Conservation (phyloP, 1,140 invertebrate genomes). For the Eueides isabella region DNA sequence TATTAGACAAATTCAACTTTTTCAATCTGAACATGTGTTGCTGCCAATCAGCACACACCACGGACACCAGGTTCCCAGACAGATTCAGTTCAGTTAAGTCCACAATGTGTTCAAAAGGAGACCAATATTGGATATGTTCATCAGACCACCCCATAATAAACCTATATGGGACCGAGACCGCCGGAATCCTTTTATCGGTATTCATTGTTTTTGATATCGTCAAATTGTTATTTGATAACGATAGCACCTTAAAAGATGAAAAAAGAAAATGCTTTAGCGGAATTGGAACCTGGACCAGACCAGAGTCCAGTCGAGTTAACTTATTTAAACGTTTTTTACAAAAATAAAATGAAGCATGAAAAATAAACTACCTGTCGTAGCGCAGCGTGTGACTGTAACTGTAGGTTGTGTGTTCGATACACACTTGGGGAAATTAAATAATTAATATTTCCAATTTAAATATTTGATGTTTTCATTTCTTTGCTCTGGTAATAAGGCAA, state of each 20-base stretch:
- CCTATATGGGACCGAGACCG: background rate
- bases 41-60: background rate
- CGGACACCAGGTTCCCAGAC: background rate
- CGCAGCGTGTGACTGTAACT: background rate
- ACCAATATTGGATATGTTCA: background rate
- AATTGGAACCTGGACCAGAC: too few species aligned
- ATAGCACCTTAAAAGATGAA: background rate
- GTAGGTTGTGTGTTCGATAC: background rate
- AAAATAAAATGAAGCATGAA: too few species aligned
- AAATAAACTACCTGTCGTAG: background rate
- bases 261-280: too few species aligned
- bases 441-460: too few species aligned
- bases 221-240: background rate
- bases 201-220: background rate
- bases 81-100: background rate
- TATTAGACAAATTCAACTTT: background rate
- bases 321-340: too few species aligned
- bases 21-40: background rate
- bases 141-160: too few species aligned
- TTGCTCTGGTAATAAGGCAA: too few species aligned
- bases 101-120: background rate
- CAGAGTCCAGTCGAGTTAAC: too few species aligned
- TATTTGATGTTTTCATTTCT: too few species aligned
- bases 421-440: background rate
- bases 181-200: background rate